phyloP scores from a whole-genome alignment of 2,888 invertebrate species.

The Coelopa pilipes region DNA sequence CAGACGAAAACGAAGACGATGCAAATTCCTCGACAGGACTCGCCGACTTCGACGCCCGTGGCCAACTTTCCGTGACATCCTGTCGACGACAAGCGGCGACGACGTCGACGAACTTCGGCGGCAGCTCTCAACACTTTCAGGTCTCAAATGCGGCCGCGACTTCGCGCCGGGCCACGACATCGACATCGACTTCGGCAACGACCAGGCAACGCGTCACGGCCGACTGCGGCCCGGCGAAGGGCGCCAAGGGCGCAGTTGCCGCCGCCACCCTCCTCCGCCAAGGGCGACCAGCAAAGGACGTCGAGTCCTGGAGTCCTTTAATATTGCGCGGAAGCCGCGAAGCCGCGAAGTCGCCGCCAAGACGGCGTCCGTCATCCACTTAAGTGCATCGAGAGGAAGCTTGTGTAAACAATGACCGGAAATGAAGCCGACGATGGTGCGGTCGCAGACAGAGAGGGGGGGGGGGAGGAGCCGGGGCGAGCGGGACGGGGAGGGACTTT shows the following conservation, averaged over 20 bases:
- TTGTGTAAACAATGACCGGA: conserved; percentile 16
- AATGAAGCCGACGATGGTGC: neutral
- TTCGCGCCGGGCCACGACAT: neutral
- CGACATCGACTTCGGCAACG: neutral
- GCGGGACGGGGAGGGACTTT: neutral
- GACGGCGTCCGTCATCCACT: conserved; percentile 3
- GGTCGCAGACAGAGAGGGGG: neutral
- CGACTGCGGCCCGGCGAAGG: neutral
- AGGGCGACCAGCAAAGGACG: no score
- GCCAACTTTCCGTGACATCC: no score
- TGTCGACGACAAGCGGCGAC: no score
- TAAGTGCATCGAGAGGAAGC: conserved; percentile 12
- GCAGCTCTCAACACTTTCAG: no score
- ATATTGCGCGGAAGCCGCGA: neutral
- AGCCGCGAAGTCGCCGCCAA: neutral
- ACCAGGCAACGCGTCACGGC: neutral
- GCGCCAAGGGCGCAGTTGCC: neutral
- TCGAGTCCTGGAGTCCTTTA: neutral
- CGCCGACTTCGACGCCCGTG: no score
- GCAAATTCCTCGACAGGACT: no score
- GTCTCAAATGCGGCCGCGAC: no score
- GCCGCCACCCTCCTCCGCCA: no score
- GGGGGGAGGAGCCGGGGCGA: neutral
- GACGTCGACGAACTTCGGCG: no score
- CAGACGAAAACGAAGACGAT: no score